Conservation (phyloP, 2,113 vertebrate genomes). For the Sclerurus mexicanus region DNA sequence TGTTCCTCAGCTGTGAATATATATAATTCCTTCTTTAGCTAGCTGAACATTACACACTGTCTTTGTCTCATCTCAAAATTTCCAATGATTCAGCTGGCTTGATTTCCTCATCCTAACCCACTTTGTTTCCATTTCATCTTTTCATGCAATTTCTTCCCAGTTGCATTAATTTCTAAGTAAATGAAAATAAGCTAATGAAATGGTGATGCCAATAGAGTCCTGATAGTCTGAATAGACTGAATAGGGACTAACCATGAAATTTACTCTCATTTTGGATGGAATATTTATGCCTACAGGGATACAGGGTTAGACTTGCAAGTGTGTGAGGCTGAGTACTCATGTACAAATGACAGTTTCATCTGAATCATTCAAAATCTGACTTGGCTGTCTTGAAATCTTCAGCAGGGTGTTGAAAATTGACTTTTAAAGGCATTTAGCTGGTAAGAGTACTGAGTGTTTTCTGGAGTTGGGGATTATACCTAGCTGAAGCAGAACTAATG, state of each 20-base stretch:
- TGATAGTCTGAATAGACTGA: neutral
- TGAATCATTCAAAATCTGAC: neutral
- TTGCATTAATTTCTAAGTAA: neutral
- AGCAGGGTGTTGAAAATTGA: neutral
- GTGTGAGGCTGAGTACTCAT: neutral
- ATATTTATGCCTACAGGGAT: neutral
- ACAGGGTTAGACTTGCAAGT: neutral
- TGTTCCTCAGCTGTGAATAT: neutral
- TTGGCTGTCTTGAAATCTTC: neutral
- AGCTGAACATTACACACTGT: neutral
- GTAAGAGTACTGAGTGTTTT: neutral
- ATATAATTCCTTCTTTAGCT: neutral
- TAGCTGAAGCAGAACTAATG: neutral
- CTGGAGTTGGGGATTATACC: neutral
- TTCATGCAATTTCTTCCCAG: neutral
- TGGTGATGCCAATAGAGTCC: neutral
- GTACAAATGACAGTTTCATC: neutral
- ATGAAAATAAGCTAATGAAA: neutral
- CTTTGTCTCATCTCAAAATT: neutral
- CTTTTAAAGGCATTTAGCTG: neutral
- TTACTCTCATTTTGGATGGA: neutral
- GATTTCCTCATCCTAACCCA: neutral
- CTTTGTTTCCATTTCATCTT: neutral
- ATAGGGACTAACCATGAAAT: neutral
- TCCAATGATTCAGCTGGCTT: neutral